Conservation (phyloP, 2,113 vertebrate genomes). For the Prietella phreatophila region DNA sequence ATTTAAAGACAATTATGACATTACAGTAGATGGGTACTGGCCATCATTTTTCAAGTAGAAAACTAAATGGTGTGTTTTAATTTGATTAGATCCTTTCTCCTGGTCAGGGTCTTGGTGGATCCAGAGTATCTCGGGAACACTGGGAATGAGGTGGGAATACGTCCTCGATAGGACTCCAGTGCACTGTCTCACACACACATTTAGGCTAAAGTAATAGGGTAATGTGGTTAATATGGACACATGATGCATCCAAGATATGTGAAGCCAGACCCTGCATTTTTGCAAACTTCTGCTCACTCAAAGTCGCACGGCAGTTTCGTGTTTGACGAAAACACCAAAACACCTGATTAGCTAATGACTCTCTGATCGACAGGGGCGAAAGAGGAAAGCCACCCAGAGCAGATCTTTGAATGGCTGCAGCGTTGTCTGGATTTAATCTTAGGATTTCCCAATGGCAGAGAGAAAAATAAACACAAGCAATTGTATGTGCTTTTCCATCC, state of each 20-base stretch:
- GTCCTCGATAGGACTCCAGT: background rate
- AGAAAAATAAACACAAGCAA: background rate
- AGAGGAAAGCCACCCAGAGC: background rate
- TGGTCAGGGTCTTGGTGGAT: background rate
- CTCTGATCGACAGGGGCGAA: background rate
- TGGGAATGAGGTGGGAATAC: background rate
- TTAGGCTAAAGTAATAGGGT: background rate
- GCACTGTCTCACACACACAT: background rate
- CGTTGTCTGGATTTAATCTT: background rate
- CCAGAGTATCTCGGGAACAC: background rate
- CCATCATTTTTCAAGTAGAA: background rate
- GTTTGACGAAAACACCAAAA: background rate
- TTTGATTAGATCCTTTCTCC: background rate
- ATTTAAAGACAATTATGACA: background rate
- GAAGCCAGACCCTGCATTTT: background rate
- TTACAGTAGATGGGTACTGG: background rate
- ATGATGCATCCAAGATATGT: background rate
- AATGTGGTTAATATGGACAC: background rate
- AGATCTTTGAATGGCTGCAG: background rate
- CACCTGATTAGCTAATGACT: background rate
- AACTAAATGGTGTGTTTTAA: background rate
- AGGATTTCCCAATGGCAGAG: background rate
- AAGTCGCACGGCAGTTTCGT: background rate
- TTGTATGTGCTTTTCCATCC: background rate
- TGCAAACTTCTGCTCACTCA: background rate